phyloP scores from a whole-genome alignment of 2,797 vertebrate genomes.

The Arrhamphus sclerolepis region DNA sequence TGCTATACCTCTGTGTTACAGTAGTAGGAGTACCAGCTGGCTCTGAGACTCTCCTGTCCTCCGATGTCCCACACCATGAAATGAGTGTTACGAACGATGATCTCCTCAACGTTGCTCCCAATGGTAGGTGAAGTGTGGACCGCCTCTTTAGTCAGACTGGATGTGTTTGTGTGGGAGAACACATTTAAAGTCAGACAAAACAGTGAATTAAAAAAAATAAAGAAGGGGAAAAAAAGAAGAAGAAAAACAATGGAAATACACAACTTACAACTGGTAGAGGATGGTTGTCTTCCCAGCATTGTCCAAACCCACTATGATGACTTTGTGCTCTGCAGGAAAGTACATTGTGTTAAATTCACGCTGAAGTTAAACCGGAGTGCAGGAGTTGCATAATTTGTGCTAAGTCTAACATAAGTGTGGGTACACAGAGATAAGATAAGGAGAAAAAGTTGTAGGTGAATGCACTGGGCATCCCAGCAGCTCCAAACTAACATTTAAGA shows the following conservation, averaged over 20 bases:
- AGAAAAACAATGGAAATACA: not conserved
- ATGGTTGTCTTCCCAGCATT: conserved; percentile 89
- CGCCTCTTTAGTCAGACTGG: conserved; percentile 86
- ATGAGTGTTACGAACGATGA: conserved; percentile 82
- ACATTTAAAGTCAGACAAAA: not conserved
- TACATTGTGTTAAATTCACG: not conserved
- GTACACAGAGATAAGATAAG: conserved; percentile 47
- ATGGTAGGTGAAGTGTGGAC: conserved; percentile 87
- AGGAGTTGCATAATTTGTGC: conserved; percentile 19
- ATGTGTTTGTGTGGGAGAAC: not conserved
- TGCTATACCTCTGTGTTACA: conserved; percentile 84
- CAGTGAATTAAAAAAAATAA: rapidly evolving
- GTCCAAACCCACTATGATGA: conserved; percentile 88
- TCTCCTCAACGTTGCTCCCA: conserved; percentile 89
- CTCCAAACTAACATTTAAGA: not conserved
- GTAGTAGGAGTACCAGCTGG: conserved; percentile 86
- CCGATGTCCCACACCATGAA: conserved; percentile 91
- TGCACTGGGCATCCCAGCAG: not conserved
- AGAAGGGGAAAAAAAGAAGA: not conserved
- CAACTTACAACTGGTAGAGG: conserved; percentile 88
- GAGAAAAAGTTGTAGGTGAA: not conserved
- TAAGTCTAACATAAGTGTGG: not conserved
- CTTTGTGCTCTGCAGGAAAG: conserved; percentile 84
- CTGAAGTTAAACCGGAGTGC: not conserved
- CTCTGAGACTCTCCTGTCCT: conserved; percentile 85